These are phyloP conservation scores for Melieria crassipennis DNA, from an alignment of 2,888 invertebrate genomes.

Conservation along the genomic window DNA sequence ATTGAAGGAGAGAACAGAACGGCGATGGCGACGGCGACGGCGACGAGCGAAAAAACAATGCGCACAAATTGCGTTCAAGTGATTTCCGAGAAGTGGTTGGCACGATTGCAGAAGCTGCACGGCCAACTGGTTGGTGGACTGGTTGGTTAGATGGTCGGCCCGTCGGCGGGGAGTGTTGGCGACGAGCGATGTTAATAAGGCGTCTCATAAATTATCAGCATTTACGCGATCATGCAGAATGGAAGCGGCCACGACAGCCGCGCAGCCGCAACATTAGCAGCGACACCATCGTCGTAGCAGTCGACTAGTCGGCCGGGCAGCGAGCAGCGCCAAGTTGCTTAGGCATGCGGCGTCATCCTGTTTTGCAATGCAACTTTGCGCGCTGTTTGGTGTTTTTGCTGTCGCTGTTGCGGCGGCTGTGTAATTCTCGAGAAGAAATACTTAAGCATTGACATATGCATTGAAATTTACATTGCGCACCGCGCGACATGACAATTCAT, in stretches of 20 bases:
- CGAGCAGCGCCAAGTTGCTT: constrained; percentile 23
- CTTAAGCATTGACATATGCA: constrained; percentile 48
- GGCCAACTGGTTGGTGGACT: constrained; percentile 7
- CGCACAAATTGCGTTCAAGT: constrained; percentile 11
- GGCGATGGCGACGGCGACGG: too few relatives aligned
- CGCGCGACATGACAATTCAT: constrained; percentile 34
- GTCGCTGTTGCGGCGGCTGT: constrained; percentile 21
- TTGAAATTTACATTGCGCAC: constrained; percentile 58
- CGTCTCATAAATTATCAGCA: constrained; percentile 60
- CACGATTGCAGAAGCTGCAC: background rate
- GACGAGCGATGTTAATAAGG: constrained; percentile 59
- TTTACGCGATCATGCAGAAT: constrained; percentile 40
- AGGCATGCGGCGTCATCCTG: constrained; percentile 46
- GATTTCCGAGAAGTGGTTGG: constrained; percentile 32
- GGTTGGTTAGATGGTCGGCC: background rate
- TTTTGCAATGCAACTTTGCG: constrained; percentile 34
- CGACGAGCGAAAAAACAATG: too few relatives aligned
- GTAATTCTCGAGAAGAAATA: constrained; percentile 33
- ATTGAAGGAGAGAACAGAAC: background rate
- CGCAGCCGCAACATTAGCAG: background rate
- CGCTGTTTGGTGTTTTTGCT: constrained; percentile 10
- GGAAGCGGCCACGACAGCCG: constrained; percentile 27
- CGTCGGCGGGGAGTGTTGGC: constrained; percentile 24
- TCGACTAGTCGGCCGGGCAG: background rate
- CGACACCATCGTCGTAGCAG: constrained; percentile 1